A percentile compares a stretch with the other conserved stretches of the same genome.
phyloP scores from a whole-genome alignment of 2,113 vertebrate genomes.

The human (Homo sapiens) region GRCh38 chr6:81786501-81787000 shows the following conservation, averaged over 20 bases:
- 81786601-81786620: background rate
- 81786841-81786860: background rate
- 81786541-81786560: background rate
- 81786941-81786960: background rate
- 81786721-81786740: background rate
- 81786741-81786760: background rate
- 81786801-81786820: background rate
- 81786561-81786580: background rate
- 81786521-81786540: background rate
- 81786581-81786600: background rate
- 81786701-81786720: background rate
- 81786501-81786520: background rate
- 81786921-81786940: slow-evolving; percentile 30
- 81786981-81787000: background rate
- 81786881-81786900: slow-evolving; percentile 19
- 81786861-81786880: slow-evolving; percentile 30
- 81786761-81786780: background rate
- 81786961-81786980: background rate
- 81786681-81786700: background rate
- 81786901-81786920: background rate
- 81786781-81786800: background rate
- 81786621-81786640: slow-evolving; percentile 18
- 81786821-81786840: slow-evolving; percentile 36
- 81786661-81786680: background rate
- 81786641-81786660: background rate